Base-by-base conservation (phyloP, 2,797 vertebrate species). In the Coluber constrictor region DNA sequence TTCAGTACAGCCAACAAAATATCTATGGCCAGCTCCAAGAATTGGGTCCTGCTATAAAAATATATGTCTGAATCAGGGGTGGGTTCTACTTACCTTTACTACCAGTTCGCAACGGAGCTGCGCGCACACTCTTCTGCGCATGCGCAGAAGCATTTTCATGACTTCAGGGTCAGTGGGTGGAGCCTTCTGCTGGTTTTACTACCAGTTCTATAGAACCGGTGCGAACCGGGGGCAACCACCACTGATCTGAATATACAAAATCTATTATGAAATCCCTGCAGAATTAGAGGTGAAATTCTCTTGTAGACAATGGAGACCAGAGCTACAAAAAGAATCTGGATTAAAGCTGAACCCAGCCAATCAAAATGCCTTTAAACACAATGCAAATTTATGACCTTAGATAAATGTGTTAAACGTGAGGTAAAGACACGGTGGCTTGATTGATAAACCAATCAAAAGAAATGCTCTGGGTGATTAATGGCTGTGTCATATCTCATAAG, bases 391-490 rank as follows among this genome's bases (percentile, higher is more conserved):
- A 92, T 55, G 86, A 25, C 27, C 55, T 66, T 93, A 32, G 86
- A 13, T 90, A 92, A 66, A 83, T 55, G 11, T 60, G 8, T 87
- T 74, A 37, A 94, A 95, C 32, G 79, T 91, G 56, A 57, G 92
- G 83, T 13, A 43, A 93, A 90, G 70, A 32, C 87, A 95, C 51
- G 91, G 94, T 91, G 94, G 89, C 95, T 96, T 97, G 96, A 96
- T 92, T 91, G 96, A 96, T 97, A 97, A 97, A 96, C 96, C 96
- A 97, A 96, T 97, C 95, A 95, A 51, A 93, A 96, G 43, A 90
- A 96, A 96, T 95, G 55, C 93, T 95, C 97, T 93, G 92, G 94
- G 93, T 96, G 95, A 98, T 97, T 97, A 97, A 97, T 97, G 95
- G 95, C 90, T 94, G 95, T 97, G 93, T 95, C 90, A 92, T 94